These are phyloP conservation scores for Dynastes hyllus DNA, from an alignment of 2,888 invertebrate species.

Conservation along the genomic window DNA sequence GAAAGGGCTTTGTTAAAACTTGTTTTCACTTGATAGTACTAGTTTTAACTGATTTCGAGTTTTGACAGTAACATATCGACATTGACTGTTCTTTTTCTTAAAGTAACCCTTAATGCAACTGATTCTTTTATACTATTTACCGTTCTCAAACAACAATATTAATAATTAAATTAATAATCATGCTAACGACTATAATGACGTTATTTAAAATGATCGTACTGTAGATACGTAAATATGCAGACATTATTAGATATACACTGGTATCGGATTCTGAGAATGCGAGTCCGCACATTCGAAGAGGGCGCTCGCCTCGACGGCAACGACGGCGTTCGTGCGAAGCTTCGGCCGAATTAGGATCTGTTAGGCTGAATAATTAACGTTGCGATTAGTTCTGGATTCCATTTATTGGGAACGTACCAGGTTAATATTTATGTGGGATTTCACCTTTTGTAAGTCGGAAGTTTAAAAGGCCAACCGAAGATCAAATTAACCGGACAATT, in stretches of 20 bases:
- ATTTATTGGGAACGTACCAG: slow-evolving; percentile 55
- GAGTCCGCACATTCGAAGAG: slow-evolving; percentile 2
- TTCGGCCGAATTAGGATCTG: slow-evolving; percentile 51
- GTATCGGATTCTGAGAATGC: slow-evolving; percentile 11
- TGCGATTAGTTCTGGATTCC: slow-evolving; percentile 57
- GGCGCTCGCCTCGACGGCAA: slow-evolving; percentile 9
- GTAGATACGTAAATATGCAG: slow-evolving; percentile 11
- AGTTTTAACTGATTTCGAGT: too few species aligned
- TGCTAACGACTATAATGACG: slow-evolving; percentile 12
- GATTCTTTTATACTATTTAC: slow-evolving; percentile 15
- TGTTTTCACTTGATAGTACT: too few species aligned
- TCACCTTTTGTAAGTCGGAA: slow-evolving; percentile 52
- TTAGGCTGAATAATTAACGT: slow-evolving; percentile 55
- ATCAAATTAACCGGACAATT: slow-evolving; percentile 52
- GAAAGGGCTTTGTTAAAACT: too few species aligned
- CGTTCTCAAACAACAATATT: neutral
- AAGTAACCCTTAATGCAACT: neutral
- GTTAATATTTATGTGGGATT: slow-evolving; percentile 57
- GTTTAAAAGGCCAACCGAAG: slow-evolving; percentile 52
- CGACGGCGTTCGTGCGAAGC: slow-evolving; percentile 37
- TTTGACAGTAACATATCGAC: too few species aligned
- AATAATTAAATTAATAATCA: slow-evolving; percentile 20
- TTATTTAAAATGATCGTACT: slow-evolving; percentile 27
- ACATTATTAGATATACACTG: neutral
- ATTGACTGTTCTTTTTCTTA: too few species aligned